phyloP scores from a whole-genome alignment of 2,888 invertebrate genomes.

The Drosophila maculinotata region DNA sequence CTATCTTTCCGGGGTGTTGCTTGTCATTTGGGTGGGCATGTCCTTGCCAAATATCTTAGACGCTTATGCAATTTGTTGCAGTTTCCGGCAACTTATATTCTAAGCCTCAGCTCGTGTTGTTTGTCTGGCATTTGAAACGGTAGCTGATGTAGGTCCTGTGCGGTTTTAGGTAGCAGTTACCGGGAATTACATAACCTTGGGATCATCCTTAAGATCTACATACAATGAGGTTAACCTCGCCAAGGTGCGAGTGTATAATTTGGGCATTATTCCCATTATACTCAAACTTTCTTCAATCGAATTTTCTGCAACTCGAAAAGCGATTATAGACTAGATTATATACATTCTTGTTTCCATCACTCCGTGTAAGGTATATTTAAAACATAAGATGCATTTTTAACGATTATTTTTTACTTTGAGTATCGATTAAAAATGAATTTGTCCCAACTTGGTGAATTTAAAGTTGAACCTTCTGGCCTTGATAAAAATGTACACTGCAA shows the following conservation, averaged over 20 bases:
- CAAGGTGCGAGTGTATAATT: conserved; percentile 30
- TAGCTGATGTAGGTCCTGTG: conserved; percentile 41
- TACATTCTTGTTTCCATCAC: too few species aligned
- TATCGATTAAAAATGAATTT: too few species aligned
- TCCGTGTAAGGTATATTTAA: too few species aligned
- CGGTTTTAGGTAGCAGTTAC: conserved; percentile 37
- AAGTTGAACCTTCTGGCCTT: too few species aligned
- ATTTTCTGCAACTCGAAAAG: too few species aligned
- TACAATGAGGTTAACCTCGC: conserved; percentile 9
- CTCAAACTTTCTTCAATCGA: background rate
- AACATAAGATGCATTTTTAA: too few species aligned
- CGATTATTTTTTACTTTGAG: too few species aligned
- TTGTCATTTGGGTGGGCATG: conserved; percentile 66
- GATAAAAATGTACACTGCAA: too few species aligned
- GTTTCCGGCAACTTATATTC: conserved; percentile 46
- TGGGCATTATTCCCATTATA: background rate
- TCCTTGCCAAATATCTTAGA: conserved; percentile 65
- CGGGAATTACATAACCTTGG: conserved; percentile 54
- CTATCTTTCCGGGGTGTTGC: conserved; percentile 32
- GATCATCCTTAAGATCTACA: conserved; percentile 10
- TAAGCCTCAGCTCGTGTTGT: conserved; percentile 50
- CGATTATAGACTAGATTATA: too few species aligned
- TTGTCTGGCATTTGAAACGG: conserved; percentile 46
- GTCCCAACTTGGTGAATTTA: too few species aligned
- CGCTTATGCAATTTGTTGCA: conserved; percentile 79